Conservation (phyloP, 2,113 vertebrate species). For the Ictidomys tridecemlineatus region DNA sequence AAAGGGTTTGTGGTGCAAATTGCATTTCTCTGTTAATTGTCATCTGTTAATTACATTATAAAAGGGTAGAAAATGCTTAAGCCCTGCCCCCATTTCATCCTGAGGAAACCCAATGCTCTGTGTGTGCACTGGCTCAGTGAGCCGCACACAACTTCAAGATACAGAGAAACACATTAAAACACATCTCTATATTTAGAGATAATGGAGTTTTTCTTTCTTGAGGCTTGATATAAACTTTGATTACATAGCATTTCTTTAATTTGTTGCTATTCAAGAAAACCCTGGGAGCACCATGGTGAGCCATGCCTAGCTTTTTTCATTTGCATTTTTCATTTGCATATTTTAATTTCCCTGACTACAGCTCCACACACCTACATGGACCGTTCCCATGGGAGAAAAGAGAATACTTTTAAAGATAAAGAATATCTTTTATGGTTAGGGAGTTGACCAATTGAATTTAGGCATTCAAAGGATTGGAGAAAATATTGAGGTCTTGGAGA, state of each 20-base stretch:
- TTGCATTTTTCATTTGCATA: conserved; percentile 91
- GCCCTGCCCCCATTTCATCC: conserved; percentile 62
- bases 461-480: conserved; percentile 82
- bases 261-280: conserved; percentile 90
- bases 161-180: conserved; percentile 66
- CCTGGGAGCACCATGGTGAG: conserved; percentile 85
- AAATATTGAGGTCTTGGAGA: conserved; percentile 78
- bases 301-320: conserved; percentile 86
- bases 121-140: conserved; percentile 75
- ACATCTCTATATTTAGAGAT: conserved; percentile 85
- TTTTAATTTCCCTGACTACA: conserved; percentile 90
- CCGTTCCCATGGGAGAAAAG: conserved; percentile 85
- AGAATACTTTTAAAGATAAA: conserved; percentile 87
- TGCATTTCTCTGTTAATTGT: conserved; percentile 82
- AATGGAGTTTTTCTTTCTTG: conserved; percentile 87
- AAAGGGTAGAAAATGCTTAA: conserved; percentile 66
- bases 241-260: conserved; percentile 90
- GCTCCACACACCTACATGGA: conserved; percentile 86
- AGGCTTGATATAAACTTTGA: conserved; percentile 90
- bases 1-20: conserved; percentile 69
- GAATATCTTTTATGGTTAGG: conserved; percentile 80
- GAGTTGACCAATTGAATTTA: conserved; percentile 81
- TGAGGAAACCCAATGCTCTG: conserved; percentile 69
- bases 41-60: conserved; percentile 84
- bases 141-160: conserved; percentile 77